These are phyloP conservation scores for Drosophila orosa DNA, from an alignment of 1,140 invertebrate species.

Conservation along the genomic window DNA sequence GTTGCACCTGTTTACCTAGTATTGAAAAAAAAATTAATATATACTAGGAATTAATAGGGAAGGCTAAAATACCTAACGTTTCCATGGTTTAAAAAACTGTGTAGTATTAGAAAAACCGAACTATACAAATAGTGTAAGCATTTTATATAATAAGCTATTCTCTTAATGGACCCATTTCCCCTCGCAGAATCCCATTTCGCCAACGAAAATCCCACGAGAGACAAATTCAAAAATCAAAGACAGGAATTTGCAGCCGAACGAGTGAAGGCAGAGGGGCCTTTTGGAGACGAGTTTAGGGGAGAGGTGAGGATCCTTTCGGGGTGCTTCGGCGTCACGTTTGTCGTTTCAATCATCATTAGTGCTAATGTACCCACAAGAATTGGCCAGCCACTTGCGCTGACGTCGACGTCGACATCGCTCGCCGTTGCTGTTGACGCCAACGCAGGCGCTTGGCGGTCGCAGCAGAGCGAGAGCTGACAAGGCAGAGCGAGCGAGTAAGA, in stretches of 20 bases:
- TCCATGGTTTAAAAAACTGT: background rate
- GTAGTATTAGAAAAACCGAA: background rate
- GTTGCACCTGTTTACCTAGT: too few species aligned
- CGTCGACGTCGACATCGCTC: constrained; percentile 4
- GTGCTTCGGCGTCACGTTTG: constrained; percentile 71
- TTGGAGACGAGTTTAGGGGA: background rate
- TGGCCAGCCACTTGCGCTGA: constrained; percentile 68
- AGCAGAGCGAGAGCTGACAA: constrained; percentile 20
- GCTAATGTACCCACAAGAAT: constrained; percentile 84
- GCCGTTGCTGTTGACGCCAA: constrained; percentile 3
- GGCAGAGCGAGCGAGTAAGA: constrained; percentile 9
- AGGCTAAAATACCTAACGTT: background rate
- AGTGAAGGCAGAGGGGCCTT: background rate
- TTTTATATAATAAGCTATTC: background rate
- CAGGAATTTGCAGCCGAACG: constrained; percentile 44
- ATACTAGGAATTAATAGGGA: background rate
- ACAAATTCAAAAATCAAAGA: constrained; percentile 76
- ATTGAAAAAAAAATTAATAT: background rate
- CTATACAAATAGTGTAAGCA: background rate
- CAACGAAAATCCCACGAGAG: constrained; percentile 29
- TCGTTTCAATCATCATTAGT: constrained; percentile 84
- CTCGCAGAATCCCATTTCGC: constrained; percentile 2
- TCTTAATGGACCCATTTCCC: background rate
- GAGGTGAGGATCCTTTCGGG: constrained; percentile 39
- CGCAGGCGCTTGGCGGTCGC: constrained; percentile 30